Percentiles rank a stretch among this genome's conserved stretches.
phyloP scores from a whole-genome alignment of 2,113 vertebrate genomes.

The Plecotus auritus region DNA sequence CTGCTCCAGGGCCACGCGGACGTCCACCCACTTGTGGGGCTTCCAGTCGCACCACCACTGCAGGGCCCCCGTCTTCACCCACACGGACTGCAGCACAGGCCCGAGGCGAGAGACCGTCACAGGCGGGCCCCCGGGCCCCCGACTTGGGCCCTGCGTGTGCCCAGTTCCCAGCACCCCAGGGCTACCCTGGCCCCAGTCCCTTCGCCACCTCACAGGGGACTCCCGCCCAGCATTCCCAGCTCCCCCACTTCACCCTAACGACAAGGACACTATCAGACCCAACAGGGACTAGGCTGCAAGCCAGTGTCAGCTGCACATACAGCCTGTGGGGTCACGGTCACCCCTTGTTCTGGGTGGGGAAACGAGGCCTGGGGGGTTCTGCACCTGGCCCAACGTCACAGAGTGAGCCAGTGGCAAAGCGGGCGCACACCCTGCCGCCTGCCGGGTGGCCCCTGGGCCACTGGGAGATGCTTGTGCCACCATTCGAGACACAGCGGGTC shows the following conservation, averaged over 20 bases:
- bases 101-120: neutral
- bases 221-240: neutral
- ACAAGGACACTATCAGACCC: fast-evolving
- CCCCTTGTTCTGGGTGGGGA: neutral
- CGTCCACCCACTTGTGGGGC: constrained; percentile 94
- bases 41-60: constrained; percentile 99
- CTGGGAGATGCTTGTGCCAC: neutral
- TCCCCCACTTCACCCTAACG: neutral
- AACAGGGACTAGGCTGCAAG: fast-evolving
- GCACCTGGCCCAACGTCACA: neutral
- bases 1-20: constrained; percentile 94
- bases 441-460: neutral
- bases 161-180: neutral
- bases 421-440: neutral
- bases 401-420: neutral
- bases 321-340: neutral
- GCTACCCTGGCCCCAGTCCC: fast-evolving
- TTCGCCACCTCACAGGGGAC: neutral
- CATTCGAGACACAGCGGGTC: fast-evolving
- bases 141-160: neutral
- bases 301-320: fast-evolving
- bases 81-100: constrained; percentile 87
- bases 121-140: neutral
- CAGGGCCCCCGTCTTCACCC: constrained; percentile 95
- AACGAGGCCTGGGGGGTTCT: neutral